phyloP scores from a whole-genome alignment of 2,113 vertebrate genomes.

The Rhineura floridana region DNA sequence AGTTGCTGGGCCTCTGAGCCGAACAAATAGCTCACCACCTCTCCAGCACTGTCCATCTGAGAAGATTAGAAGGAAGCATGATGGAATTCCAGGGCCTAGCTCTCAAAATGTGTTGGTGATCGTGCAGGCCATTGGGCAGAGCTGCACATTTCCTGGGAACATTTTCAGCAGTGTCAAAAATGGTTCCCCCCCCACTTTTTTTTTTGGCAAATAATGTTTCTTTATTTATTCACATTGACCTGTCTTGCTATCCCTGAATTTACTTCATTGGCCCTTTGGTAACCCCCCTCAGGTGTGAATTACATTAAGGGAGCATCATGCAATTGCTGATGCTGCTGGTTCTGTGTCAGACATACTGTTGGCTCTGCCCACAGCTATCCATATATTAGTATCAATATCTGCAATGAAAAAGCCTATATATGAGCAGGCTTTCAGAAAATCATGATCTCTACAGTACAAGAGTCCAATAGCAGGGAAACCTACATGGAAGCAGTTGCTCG shows the following conservation, averaged over 20 bases:
- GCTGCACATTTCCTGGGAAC: neutral
- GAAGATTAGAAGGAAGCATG: neutral
- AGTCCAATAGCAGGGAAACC: neutral
- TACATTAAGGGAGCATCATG: neutral
- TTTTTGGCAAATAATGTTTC: neutral
- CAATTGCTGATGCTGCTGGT: neutral
- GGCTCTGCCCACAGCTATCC: neutral
- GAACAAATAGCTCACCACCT: neutral
- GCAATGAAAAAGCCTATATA: neutral
- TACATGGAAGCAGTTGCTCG: neutral
- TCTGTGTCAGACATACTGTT: neutral
- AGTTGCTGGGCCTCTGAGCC: too few relatives aligned
- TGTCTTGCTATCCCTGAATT: neutral
- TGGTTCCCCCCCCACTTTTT: neutral
- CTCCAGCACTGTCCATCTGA: neutral
- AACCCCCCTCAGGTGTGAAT: neutral
- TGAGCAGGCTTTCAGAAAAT: neutral
- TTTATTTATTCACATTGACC: neutral
- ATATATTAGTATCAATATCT: neutral
- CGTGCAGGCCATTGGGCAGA: neutral
- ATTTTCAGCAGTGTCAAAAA: neutral
- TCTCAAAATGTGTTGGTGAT: too few relatives aligned
- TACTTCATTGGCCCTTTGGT: neutral
- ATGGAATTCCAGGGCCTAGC: neutral
- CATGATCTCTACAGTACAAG: neutral